A percentile compares a stretch with the other conserved stretches of the same genome.
Evolutionary conservation across 2,888 invertebrate species (phyloP).

Genomic region (Caenorhabditis zanzibari): DNA sequence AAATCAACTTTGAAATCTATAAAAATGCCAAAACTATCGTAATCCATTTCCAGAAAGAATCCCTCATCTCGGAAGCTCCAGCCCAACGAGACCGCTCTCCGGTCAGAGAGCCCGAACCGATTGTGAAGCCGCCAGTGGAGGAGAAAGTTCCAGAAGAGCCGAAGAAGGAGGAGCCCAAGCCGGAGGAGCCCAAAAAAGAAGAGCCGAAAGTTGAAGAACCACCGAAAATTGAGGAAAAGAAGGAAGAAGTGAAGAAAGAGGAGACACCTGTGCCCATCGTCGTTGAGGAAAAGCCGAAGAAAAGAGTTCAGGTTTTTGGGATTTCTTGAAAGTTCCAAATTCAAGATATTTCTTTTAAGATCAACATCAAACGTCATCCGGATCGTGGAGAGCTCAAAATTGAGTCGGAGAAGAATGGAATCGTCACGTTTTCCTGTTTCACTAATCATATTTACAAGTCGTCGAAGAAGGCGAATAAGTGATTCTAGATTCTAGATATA

Average conservation of each 20-base stretch:
- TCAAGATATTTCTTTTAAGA: too few relatives aligned
- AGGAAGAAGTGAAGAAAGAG: background rate
- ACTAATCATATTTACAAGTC: constrained; percentile 38
- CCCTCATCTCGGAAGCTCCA: constrained; percentile 22
- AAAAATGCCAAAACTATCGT: too few relatives aligned
- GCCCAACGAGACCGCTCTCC: constrained; percentile 27
- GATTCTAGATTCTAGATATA: too few relatives aligned
- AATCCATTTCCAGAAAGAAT: constrained; percentile 32
- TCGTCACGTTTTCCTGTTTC: constrained; percentile 39
- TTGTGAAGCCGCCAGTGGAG: background rate
- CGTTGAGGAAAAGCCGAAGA: constrained; percentile 12
- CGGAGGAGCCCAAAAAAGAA: constrained; percentile 5
- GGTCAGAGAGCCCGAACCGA: background rate
- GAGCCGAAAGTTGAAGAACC: too few relatives aligned
- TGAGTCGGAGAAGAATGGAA: constrained; percentile 35
- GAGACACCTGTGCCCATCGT: too few relatives aligned
- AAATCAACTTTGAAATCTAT: too few relatives aligned
- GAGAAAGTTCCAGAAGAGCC: constrained; percentile 30
- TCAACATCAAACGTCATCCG: constrained; percentile 35
- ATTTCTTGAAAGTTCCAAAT: too few relatives aligned
- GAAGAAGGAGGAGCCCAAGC: background rate
- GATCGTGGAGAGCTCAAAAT: constrained; percentile 55
- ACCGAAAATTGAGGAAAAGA: too few relatives aligned
- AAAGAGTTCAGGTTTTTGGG: constrained; percentile 10
- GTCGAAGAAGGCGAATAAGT: constrained; percentile 5